A percentile compares a stretch with the other conserved stretches of the same genome.
phyloP scores from a whole-genome alignment of 2,888 invertebrate genomes.

The Coelopa pilipes region DNA sequence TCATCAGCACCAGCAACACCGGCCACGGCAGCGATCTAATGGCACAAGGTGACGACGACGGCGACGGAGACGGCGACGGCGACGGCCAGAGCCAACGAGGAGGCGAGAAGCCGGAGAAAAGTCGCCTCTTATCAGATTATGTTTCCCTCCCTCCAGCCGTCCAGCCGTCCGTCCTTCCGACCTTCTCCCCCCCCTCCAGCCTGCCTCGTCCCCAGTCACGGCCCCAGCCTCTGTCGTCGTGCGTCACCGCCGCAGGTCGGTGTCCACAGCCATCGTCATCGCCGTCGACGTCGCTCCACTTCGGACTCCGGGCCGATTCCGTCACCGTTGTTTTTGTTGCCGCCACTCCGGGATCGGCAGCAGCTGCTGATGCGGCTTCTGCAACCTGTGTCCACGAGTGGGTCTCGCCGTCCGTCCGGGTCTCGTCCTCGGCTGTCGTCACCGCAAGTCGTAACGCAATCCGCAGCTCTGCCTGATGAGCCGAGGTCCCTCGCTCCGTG shows the following conservation, averaged over 20 bases:
- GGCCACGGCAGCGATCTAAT: background rate
- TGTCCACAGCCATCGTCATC: too few species aligned
- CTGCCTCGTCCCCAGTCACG: too few species aligned
- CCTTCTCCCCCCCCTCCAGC: background rate
- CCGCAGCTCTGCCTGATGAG: constrained; percentile 2
- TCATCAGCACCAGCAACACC: too few species aligned
- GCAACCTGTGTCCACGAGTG: too few species aligned
- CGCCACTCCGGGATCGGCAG: too few species aligned
- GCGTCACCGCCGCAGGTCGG: too few species aligned
- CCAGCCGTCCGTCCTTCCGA: background rate
- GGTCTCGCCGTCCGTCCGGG: background rate
- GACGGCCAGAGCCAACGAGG: background rate
- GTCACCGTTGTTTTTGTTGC: too few species aligned
- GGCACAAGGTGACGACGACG: background rate
- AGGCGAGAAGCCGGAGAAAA: background rate
- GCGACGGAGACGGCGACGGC: background rate
- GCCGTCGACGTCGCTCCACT: too few species aligned
- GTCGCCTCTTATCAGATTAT: constrained; percentile 29
- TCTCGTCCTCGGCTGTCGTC: constrained; percentile 10
- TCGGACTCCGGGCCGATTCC: too few species aligned
- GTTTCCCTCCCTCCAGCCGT: background rate
- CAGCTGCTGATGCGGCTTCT: too few species aligned
- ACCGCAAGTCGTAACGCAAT: constrained; percentile 35
- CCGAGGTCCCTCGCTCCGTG: constrained; percentile 16
- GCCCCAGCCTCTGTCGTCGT: too few species aligned